Evolutionary conservation across 2,888 invertebrate genomes (phyloP).

Genomic region (Stenodema calcarata): DNA sequence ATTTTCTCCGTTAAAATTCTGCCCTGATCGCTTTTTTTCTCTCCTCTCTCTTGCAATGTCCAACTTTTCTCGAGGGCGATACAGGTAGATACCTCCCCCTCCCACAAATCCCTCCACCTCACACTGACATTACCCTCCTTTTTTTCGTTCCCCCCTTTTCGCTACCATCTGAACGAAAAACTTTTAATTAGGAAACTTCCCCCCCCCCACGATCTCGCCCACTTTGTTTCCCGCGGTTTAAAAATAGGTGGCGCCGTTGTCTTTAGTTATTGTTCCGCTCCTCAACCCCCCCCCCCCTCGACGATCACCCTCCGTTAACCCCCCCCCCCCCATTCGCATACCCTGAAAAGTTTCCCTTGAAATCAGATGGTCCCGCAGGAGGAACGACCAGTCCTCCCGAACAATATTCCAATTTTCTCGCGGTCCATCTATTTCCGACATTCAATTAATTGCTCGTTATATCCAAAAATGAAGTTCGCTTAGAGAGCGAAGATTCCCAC

Average conservation of each 20-base stretch:
- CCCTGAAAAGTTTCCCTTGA: neutral
- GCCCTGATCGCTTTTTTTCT: neutral
- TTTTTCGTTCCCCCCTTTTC: neutral
- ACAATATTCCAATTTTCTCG: neutral
- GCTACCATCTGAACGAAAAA: constrained; percentile 31
- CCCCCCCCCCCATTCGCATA: no score
- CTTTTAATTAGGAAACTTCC: constrained; percentile 46
- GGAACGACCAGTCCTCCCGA: neutral
- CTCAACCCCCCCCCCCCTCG: neutral
- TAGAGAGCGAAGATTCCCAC: neutral
- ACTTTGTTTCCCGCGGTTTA: constrained; percentile 27
- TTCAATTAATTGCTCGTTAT: neutral
- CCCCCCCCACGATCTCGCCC: neutral
- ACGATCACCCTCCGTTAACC: neutral
- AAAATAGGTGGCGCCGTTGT: constrained; percentile 30
- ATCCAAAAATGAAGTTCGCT: neutral
- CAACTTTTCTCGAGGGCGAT: neutral
- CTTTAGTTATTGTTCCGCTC: constrained; percentile 20
- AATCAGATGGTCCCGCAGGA: neutral
- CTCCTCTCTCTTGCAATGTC: neutral
- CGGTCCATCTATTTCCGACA: neutral
- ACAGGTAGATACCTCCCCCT: neutral
- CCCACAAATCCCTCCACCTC: no score
- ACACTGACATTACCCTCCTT: neutral
- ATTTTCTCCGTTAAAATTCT: neutral